Evolutionary conservation across 1,140 invertebrate genomes (phyloP), one percentile per base, ranked within the genome.

Genomic region (silkworm (Bombyx mori)): DNA sequence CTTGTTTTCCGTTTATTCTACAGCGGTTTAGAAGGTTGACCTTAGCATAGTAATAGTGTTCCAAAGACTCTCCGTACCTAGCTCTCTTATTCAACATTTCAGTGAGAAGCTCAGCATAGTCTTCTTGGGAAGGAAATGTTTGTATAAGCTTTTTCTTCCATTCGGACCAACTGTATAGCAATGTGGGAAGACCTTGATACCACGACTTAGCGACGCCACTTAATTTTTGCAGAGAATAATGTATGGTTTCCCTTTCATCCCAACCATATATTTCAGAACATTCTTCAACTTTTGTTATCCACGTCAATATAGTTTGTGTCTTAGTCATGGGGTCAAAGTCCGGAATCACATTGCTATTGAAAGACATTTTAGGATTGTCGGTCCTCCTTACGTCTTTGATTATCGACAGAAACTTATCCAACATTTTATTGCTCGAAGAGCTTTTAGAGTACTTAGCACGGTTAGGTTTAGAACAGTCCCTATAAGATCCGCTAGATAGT

Each of bases 71-170:
- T 0, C 56, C 56, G 42, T 57, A 65, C 22, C 44, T 58, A 8
- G 49, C 68, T 18, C 52, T 46, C 42, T 62, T 61, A n/a, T 44
- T 26, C 10, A 74, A 50, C 73, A 76, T 74, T 55, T 68, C 64
- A 10, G 56, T 56, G 26, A 44, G 9, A 6, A 48, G 47, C 47
- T 48, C 47, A 48, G 47, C 47, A 48, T 8, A 48, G 9, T 48
- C 10, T 48, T 48, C 47, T 48, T 5, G 6, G 10, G 6, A 6
- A 6, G 47, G 47, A 48, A 48, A 48, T 6, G 47, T 12, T 48
- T 48, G 10, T 7, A 6, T 48, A 6, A 48, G 10, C 9, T 8
- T 48, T 5, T 10, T 10, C 22, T 48, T 48, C 47, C 47, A 48
- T 48, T 48, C 6, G 5, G 6, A 6, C 47, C 47, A 48, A 6